A percentile compares a stretch with the other conserved stretches of the same genome.
These are phyloP conservation scores for Atta colombica DNA, from an alignment of 1,140 invertebrate species.

Conservation along the genomic window DNA sequence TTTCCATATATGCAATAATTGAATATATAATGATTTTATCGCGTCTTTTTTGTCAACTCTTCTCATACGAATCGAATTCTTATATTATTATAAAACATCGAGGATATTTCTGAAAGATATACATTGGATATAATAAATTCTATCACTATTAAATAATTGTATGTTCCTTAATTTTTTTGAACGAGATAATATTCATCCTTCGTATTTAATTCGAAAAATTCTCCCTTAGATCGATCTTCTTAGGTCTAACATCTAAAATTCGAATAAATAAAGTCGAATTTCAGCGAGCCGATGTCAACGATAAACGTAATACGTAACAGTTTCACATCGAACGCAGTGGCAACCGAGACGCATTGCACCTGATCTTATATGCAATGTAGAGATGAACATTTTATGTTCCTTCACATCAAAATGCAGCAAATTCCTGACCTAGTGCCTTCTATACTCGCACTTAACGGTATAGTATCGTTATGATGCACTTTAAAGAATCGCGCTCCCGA, in stretches of 20 bases:
- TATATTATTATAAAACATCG: no score
- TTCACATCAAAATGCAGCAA: constrained; percentile 74
- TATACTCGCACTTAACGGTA: constrained; percentile 69
- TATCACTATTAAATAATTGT: not conserved
- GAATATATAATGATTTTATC: not conserved
- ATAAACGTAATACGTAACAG: constrained; percentile 19
- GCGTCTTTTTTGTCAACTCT: not conserved
- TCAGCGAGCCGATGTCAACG: not conserved
- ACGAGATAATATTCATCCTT: not conserved
- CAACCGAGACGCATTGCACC: not conserved
- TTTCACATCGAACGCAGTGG: not conserved
- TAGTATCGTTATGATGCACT: constrained; percentile 33
- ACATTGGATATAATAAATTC: no score
- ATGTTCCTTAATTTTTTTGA: not conserved
- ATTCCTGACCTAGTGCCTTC: constrained; percentile 81
- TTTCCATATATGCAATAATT: not conserved
- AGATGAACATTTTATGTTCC: constrained; percentile 45
- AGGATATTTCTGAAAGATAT: no score
- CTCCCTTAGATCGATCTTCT: no score
- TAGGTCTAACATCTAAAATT: not conserved
- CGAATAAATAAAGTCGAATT: not conserved
- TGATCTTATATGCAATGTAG: not conserved
- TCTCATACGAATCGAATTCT: no score
- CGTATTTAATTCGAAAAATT: no score
- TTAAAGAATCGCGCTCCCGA: constrained; percentile 35